phyloP scores from a whole-genome alignment of 2,888 invertebrate genomes.

The Tenthredo amoena region DNA sequence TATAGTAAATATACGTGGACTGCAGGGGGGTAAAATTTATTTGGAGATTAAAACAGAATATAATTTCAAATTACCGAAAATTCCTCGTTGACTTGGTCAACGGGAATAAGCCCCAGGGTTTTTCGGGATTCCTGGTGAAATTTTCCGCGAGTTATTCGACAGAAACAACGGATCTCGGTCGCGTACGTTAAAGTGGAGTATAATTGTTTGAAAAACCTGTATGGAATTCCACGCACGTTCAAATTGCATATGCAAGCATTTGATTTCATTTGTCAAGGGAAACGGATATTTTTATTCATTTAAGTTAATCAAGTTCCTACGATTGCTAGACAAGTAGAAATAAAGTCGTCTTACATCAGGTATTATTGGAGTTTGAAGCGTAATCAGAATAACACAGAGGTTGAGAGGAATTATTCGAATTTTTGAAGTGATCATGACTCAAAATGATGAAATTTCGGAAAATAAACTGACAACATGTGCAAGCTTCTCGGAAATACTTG shows the following conservation, averaged over 20 bases:
- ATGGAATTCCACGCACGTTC: conserved; percentile 14
- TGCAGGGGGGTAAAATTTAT: background rate
- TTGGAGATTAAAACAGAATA: background rate
- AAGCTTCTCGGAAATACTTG: background rate
- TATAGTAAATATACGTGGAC: background rate
- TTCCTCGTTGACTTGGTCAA: background rate
- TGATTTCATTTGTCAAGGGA: conserved; percentile 8
- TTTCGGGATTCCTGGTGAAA: background rate
- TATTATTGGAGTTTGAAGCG: background rate
- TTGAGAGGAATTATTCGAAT: background rate
- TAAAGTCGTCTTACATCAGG: background rate
- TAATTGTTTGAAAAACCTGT: conserved; percentile 1
- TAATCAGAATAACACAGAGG: background rate
- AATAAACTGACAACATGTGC: background rate
- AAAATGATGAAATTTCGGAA: background rate
- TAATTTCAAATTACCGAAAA: background rate
- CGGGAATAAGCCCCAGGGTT: background rate
- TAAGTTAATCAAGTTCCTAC: background rate
- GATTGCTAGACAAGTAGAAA: background rate
- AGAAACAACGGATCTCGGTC: background rate
- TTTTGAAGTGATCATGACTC: background rate
- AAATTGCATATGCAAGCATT: background rate
- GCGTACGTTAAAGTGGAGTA: conserved; percentile 6
- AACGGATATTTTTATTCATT: conserved; percentile 1
- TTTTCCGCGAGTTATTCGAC: background rate